Percentiles rank a stretch among this genome's conserved stretches.
These are phyloP conservation scores for Acholoe squamosa DNA, from an alignment of 2,888 invertebrate genomes.

Conservation along the genomic window DNA sequence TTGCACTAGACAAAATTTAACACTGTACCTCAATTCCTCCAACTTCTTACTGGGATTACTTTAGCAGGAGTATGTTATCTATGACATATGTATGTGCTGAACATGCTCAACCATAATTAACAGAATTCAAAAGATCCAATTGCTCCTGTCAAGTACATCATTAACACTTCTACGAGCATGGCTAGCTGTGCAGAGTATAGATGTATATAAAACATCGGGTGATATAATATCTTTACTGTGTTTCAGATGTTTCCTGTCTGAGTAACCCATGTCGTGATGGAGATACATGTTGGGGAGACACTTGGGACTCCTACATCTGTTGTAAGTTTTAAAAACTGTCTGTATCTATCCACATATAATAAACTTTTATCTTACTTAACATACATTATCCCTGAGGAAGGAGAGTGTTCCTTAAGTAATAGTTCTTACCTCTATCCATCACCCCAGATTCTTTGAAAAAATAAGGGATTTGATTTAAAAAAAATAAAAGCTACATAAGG, in stretches of 20 bases:
- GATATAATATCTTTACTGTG: too few relatives aligned
- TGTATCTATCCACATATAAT: neutral
- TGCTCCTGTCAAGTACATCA: too few relatives aligned
- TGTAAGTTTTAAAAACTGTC: neutral
- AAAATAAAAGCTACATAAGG: neutral
- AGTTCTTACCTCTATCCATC: neutral
- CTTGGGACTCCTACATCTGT: constrained; percentile 30
- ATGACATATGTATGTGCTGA: too few relatives aligned
- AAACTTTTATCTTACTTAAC: neutral
- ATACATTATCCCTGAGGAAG: neutral
- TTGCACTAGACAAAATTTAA: too few relatives aligned
- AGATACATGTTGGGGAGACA: constrained; percentile 36
- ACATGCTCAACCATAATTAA: too few relatives aligned
- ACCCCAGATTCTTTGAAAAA: neutral
- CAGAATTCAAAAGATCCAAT: too few relatives aligned
- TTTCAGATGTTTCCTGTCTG: constrained; percentile 18
- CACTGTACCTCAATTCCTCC: too few relatives aligned
- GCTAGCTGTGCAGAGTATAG: too few relatives aligned
- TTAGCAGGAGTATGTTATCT: too few relatives aligned
- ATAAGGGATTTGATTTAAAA: neutral
- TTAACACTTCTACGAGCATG: too few relatives aligned
- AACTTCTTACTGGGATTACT: too few relatives aligned
- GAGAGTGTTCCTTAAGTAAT: neutral
- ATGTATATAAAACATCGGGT: too few relatives aligned
- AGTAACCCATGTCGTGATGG: constrained; percentile 21